These are phyloP conservation scores for Actias luna DNA, from an alignment of 2,888 invertebrate genomes.

Conservation along the genomic window DNA sequence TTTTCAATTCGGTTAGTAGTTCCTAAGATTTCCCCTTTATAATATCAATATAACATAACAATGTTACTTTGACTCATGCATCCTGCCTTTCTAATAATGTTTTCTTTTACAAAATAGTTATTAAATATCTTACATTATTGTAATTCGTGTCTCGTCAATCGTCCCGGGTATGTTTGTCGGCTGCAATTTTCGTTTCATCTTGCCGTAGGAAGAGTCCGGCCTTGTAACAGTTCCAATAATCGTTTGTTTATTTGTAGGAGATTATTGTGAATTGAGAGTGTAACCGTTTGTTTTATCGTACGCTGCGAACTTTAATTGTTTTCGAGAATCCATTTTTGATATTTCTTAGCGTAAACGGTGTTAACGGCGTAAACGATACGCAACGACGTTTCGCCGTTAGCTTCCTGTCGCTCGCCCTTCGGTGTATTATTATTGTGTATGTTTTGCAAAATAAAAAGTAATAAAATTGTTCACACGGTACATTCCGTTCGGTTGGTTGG, in stretches of 20 bases:
- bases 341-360: background rate
- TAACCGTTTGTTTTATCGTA: background rate
- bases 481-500: background rate
- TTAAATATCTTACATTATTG: background rate
- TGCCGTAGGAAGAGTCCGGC: background rate
- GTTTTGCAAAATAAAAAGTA: background rate
- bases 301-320: background rate
- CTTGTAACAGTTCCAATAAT: constrained; percentile 9
- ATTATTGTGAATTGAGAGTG: background rate
- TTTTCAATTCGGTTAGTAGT: no score
- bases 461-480: background rate
- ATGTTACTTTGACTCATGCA: background rate
- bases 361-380: no score
- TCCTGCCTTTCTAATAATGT: background rate
- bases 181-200: background rate
- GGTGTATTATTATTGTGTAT: background rate
- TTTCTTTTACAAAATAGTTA: background rate
- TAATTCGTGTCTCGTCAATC: background rate
- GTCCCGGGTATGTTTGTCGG: background rate
- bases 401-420: background rate
- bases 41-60: no score
- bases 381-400: background rate
- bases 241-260: constrained; percentile 5
- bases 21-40: no score
- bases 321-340: background rate